Evolutionary conservation across 2,113 vertebrate genomes (phyloP), one percentile per base, ranked within the genome.

Genomic region (Cyanocitta stelleri): DNA sequence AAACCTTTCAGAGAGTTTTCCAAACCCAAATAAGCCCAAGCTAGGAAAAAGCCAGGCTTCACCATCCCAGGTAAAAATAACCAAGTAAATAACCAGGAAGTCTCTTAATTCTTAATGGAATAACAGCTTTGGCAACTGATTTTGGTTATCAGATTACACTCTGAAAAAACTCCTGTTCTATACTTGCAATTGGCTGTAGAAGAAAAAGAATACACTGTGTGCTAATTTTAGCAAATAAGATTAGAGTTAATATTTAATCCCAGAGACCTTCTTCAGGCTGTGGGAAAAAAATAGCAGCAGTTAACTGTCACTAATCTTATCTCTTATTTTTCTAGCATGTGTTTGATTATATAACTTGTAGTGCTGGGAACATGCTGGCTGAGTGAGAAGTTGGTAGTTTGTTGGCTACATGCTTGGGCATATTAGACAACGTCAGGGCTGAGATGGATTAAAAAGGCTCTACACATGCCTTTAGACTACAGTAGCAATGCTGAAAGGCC

Each of bases 181-280:
- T 87, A 86, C 76, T 89, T 77, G 79, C 84, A 91, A 77, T 81
- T 94, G 88, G 80, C 85, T 83, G 59, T 81, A 85, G 89, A 90
- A 83, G 92, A 94, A 94, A 85, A 93, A 75, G 78, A 90, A 96
- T 97, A 88, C 81, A 95, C 80, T 54, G 30, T 59, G 52, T 20
- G 49, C 93, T 97, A 96, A 97, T 96, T 97, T 95, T 94, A 97
- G 96, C 71, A 96, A 97, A 96, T 93, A 93, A 97, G 96, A 96
- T 97, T 95, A 91, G 71, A 96, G 93, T 92, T 95, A 67, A 91
- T 93, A 88, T 93, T 85, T 97, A 95, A 91, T 96, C 59, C 71
- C 79, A 88, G 80, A 97, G 86, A 93, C 87, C 87, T 92, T 95
- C 85, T 94, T 96, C 68, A 83, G 86, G 81, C 84, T 92, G 41